Percentiles rank a stretch among this genome's conserved stretches.
Conservation (phyloP, 2,888 invertebrate genomes). For the Coelinius sp. region DNA sequence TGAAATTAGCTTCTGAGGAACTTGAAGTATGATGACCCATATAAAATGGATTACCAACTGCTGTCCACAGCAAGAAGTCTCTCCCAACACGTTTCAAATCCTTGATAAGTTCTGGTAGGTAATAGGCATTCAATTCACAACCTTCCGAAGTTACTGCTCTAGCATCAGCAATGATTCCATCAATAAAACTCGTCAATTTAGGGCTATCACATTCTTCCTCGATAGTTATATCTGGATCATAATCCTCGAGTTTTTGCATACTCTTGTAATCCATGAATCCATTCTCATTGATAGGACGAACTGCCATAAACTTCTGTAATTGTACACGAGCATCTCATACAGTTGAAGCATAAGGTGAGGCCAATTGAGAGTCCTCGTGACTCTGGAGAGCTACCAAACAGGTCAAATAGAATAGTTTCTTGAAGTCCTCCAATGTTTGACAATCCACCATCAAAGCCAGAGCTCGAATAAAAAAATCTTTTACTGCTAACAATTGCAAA, state of each 20-base stretch:
- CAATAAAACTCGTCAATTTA: background rate
- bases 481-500: background rate
- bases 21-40: background rate
- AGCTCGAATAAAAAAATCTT: background rate
- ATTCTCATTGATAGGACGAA: background rate
- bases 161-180: background rate
- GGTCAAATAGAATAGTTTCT: background rate
- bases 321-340: background rate
- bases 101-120: background rate
- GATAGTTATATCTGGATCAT: background rate
- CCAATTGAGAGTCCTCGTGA: background rate
- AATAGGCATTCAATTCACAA: background rate
- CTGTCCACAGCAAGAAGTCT: background rate
- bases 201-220: background rate
- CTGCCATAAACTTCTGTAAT: background rate
- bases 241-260: background rate
- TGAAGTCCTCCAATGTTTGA: background rate
- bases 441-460: background rate
- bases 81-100: background rate
- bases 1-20: background rate
- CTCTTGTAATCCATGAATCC: background rate
- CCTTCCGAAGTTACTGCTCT: background rate
- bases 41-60: background rate
- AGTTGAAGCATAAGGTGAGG: background rate
- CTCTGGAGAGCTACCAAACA: constrained; percentile 1